Percentiles rank a stretch among this genome's conserved stretches.
phyloP scores from a whole-genome alignment of 2,113 vertebrate genomes.

The Theristicus caerulescens region DNA sequence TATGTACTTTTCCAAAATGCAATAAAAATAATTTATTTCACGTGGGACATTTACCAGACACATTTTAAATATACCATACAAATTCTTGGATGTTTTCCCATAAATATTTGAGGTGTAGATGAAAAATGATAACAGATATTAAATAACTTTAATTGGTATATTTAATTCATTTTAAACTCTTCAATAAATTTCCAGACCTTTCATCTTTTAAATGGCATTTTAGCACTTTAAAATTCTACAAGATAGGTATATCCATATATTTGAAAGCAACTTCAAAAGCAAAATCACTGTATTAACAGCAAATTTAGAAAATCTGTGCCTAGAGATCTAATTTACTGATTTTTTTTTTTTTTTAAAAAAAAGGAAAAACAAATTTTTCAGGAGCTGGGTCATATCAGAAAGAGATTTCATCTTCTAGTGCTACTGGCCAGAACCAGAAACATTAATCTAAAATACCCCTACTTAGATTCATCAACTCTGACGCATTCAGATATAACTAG shows the following conservation, averaged over 20 bases:
- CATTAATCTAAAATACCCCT: neutral
- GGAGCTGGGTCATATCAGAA: neutral
- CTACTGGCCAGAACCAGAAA: neutral
- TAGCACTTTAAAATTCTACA: neutral
- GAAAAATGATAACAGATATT: neutral
- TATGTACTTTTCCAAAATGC: slow-evolving; percentile 19
- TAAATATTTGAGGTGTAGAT: neutral
- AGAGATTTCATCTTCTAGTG: neutral
- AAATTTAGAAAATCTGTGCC: neutral
- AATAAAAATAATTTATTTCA: slow-evolving; percentile 39
- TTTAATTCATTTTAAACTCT: neutral
- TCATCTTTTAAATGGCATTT: neutral
- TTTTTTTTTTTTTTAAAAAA: neutral
- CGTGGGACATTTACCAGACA: neutral
- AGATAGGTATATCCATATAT: neutral
- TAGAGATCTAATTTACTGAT: neutral
- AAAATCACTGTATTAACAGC: neutral
- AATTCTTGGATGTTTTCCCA: neutral
- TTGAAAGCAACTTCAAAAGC: neutral
- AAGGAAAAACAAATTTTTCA: neutral
- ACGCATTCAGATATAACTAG: neutral
- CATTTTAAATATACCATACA: neutral
- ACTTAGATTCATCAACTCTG: neutral
- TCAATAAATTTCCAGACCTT: neutral
- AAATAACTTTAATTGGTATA: neutral